These are phyloP conservation scores for Oryzias melastigma DNA, from an alignment of 2,113 vertebrate genomes.

Conservation along the genomic window DNA sequence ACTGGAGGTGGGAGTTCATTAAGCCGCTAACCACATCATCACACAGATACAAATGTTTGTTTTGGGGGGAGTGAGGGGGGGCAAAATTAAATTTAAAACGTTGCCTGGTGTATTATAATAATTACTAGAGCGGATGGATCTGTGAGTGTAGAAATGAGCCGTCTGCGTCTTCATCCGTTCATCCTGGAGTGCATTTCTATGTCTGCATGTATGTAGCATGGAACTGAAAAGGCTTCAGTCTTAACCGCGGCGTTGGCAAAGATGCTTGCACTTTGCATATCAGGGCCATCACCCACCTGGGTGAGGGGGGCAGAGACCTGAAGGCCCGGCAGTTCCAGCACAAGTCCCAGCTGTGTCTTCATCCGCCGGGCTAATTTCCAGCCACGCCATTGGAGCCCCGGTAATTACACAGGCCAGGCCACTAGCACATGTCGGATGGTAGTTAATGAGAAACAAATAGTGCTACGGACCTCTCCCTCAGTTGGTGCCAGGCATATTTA, in stretches of 20 bases:
- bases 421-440: conserved; percentile 50
- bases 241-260: not conserved
- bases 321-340: conserved; percentile 39
- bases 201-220: not conserved
- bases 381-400: conserved; percentile 45
- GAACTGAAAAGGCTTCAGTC: conserved; percentile 8
- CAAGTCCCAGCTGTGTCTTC: conserved; percentile 73
- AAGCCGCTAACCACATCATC: not conserved
- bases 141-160: conserved; percentile 3
- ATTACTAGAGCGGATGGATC: not conserved
- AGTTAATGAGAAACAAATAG: conserved; percentile 67
- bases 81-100: too few species aligned
- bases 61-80: not conserved
- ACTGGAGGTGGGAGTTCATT: conserved; percentile 88
- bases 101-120: too few species aligned
- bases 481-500: conserved; percentile 40
- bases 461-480: conserved; percentile 44
- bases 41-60: conserved; percentile 1
- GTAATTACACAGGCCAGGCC: conserved; percentile 68
- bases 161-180: conserved; percentile 7
- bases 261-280: conserved; percentile 20
- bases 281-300: conserved; percentile 40
- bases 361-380: conserved; percentile 67
- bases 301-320: conserved; percentile 42
- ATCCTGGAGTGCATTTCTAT: conserved; percentile 10